Evolutionary conservation across 2,888 invertebrate genomes (phyloP).

Genomic region (Phalangium opilio): DNA sequence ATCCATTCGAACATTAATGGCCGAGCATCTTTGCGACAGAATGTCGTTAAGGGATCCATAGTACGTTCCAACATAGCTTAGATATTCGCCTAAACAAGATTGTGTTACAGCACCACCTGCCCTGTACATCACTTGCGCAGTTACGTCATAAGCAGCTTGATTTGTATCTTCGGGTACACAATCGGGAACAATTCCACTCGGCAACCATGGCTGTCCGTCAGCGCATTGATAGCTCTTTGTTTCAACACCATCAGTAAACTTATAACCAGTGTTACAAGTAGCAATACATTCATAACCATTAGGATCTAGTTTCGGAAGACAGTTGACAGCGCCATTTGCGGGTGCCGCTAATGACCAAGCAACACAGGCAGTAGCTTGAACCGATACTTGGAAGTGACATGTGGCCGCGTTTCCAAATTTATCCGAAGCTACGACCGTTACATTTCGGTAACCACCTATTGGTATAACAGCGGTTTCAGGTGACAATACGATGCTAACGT

Average conservation of each 20-base stretch:
- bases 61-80: conserved; percentile 37
- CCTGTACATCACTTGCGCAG: conserved; percentile 67
- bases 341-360: conserved; percentile 86
- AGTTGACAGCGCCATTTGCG: conserved; percentile 72
- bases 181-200: conserved; percentile 77
- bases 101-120: conserved; percentile 78
- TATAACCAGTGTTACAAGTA: conserved; percentile 68
- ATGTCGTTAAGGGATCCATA: conserved; percentile 61
- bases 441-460: conserved; percentile 30
- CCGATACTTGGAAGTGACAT: conserved; percentile 84
- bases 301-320: conserved; percentile 53
- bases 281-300: conserved; percentile 60
- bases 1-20: conserved; percentile 88
- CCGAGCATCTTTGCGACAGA: conserved; percentile 79
- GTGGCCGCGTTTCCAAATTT: conserved; percentile 71
- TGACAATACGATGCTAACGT: conserved; percentile 51
- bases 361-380: conserved; percentile 83
- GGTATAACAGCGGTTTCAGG: conserved; percentile 71
- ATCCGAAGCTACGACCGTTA: conserved; percentile 75
- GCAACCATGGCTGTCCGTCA: conserved; percentile 62
- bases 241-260: conserved; percentile 79
- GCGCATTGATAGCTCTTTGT: conserved; percentile 71
- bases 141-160: conserved; percentile 84
- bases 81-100: conserved; percentile 68
- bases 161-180: conserved; percentile 83